Evolutionary conservation across 2,888 invertebrate genomes (phyloP), one percentile per base, ranked within the genome.

Genomic region (Philonicus albiceps): DNA sequence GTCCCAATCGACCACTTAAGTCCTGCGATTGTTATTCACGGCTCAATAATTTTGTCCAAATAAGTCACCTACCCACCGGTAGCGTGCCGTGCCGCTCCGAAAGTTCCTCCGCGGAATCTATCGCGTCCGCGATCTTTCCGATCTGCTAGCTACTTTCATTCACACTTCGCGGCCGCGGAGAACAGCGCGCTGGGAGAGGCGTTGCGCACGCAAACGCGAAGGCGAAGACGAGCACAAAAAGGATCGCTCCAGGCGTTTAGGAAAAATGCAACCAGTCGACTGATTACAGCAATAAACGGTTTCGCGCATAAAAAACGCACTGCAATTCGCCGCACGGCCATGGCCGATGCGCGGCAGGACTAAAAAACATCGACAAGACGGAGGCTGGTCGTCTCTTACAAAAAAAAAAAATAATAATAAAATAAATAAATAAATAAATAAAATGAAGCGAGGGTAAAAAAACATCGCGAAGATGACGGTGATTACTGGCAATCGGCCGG

Each of bases 211-310:
- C 84, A 84, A 43, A 40, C 11, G 72, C 37, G 22, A 84, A 72
- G 40, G 40, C 27, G 49, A 49, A 49, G n/a, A n/a, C 83, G 55
- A 73, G 27, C 27, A 27, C 64, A 64, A 64, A 64, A 64, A 84
- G 73, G 84, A 84, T 72, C 27, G 43, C 84, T 73, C 43, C 40
- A 49, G 84, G 84, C 84, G 43, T 72, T 73, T 40, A 22, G 34
- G 30, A 75, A 75, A 74, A 85, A 85, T 75, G 72, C 84, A 40
- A 31, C 78, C 84, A 86, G 34, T 74, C 76, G 85, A 84, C 86
- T 88, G 88, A 88, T 88, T 88, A 88, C 87, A 87, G 86, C 88
- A 88, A 88, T 87, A 88, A 88, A 88, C 86, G 88, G 64, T 88
- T 87, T 87, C 86, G 85, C 85, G 86, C 85, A 87, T 86, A 55